Conservation (phyloP, 2,888 invertebrate species). For the Punctoribates punctum region DNA sequence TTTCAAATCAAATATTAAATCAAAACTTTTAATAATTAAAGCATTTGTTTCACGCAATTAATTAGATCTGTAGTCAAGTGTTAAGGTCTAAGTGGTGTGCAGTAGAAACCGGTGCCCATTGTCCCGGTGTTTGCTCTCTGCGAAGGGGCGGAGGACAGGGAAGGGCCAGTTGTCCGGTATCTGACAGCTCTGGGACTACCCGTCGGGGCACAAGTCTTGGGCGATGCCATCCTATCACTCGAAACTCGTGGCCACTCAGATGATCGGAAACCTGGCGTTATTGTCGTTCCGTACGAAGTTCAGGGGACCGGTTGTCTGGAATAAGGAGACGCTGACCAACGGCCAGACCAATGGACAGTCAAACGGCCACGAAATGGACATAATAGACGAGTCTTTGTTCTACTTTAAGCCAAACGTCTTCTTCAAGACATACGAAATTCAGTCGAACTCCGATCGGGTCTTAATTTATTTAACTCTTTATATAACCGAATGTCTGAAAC, state of each 20-base stretch:
- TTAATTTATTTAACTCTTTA: conserved; percentile 96
- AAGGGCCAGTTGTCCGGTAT: too few species aligned
- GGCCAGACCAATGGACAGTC: not conserved
- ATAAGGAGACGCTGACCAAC: not conserved
- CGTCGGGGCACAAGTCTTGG: not conserved
- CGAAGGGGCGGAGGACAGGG: too few species aligned
- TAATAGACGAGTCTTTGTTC: conserved; percentile 94
- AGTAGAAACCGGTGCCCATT: too few species aligned
- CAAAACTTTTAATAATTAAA: too few species aligned
- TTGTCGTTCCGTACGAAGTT: conserved; percentile 83
- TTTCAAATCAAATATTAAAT: not conserved
- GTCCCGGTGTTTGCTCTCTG: too few species aligned
- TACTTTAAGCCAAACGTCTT: conserved; percentile 99
- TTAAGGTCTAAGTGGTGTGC: too few species aligned
- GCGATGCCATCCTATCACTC: conserved; percentile 87
- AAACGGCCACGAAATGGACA: conserved; percentile 66
- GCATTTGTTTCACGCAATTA: too few species aligned
- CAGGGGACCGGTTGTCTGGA: conserved; percentile 71
- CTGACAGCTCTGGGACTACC: not conserved
- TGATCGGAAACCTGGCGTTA: conserved; percentile 87
- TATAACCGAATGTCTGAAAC: conserved; percentile 94
- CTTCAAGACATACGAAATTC: conserved; percentile 95
- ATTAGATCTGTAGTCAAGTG: too few species aligned
- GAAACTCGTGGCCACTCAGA: conserved; percentile 68
- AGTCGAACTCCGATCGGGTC: conserved; percentile 94